Evolutionary conservation across 1,140 invertebrate species (phyloP), one percentile per base, ranked within the genome.

Genomic region (Brachionus koreanus): DNA sequence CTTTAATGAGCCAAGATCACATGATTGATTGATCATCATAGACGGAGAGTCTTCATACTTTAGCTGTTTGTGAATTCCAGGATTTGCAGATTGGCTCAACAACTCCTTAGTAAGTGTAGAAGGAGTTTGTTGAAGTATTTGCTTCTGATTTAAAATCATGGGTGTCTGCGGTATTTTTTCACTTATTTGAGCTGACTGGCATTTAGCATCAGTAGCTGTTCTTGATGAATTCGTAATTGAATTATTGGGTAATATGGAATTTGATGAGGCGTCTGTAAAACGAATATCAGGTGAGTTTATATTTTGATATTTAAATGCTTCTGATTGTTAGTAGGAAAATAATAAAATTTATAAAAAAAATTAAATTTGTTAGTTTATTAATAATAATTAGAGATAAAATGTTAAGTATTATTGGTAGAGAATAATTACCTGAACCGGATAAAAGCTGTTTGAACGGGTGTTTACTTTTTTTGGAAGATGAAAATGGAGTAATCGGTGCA

Each of bases 11-110:
- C 39, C 43, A 12, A 74, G 29, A 46, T 74, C 69, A 13, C 69
- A 74, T n/a, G 69, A 74, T 19, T 74, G 69, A 25, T 74, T 74
- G 23, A 74, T 46, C 5, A 74, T 16, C 69, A 46, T 43, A 9
- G 69, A 74, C 4, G 69, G 69, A 25, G 69, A 74, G 42, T 79
- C 76, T 37, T 79, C 76, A 25, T 79, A 79, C 23, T 79, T 79
- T 12, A 79, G 49, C 29, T 79, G 76, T 79, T 79, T 79, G 76
- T 61, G 69, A 25, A 74, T 19, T 25, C 42, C 42, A n/a, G 69
- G 69, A 74, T 74, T 74, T 5, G 37, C 42, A 13, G 69, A 74
- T 33, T 69, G 65, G 39, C 69, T 74, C 25, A 46, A 43, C 10
- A 46, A 23, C 9, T 74, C 39, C 25, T 74, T 74, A 10, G 69